Evolutionary conservation across 2,113 vertebrate genomes (phyloP).

Genomic region (Neolamprologus toae): DNA sequence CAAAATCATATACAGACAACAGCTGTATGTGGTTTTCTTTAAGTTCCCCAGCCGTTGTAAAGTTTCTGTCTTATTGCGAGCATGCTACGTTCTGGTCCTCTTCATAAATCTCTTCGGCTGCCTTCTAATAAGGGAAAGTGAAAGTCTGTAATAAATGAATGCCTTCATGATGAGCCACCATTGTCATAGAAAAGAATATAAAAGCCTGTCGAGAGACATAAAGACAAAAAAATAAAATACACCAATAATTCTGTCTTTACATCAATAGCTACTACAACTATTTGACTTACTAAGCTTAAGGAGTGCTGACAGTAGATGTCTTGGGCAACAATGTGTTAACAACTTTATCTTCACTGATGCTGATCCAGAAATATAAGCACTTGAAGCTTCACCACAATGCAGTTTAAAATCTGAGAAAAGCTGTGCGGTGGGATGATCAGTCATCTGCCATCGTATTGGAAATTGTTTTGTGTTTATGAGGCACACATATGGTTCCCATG

Average conservation of each 20-base stretch:
- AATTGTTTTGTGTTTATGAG: slow-evolving; percentile 7
- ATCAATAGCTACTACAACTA: neutral
- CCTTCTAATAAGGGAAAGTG: neutral
- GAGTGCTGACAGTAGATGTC: neutral
- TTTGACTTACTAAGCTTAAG: neutral
- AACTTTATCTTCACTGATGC: neutral
- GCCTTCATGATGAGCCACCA: neutral
- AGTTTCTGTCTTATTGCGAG: neutral
- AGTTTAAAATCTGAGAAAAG: neutral
- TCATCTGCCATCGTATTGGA: slow-evolving; percentile 1
- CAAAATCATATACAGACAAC: neutral
- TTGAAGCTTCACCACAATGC: neutral
- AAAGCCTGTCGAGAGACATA: neutral
- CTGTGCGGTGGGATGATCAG: neutral
- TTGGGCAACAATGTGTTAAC: neutral
- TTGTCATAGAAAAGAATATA: neutral
- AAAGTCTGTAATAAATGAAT: neutral
- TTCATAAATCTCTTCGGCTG: neutral
- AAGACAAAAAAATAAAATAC: neutral
- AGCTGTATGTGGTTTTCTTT: slow-evolving; percentile 2
- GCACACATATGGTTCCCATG: slow-evolving; percentile 17
- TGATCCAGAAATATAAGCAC: neutral
- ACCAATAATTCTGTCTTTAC: neutral
- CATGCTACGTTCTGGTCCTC: neutral
- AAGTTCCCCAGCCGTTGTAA: neutral